Percentiles rank a stretch among this genome's conserved stretches.
Conservation (phyloP, 2,797 vertebrate genomes). For the Typhlichthys eigenmanni region DNA sequence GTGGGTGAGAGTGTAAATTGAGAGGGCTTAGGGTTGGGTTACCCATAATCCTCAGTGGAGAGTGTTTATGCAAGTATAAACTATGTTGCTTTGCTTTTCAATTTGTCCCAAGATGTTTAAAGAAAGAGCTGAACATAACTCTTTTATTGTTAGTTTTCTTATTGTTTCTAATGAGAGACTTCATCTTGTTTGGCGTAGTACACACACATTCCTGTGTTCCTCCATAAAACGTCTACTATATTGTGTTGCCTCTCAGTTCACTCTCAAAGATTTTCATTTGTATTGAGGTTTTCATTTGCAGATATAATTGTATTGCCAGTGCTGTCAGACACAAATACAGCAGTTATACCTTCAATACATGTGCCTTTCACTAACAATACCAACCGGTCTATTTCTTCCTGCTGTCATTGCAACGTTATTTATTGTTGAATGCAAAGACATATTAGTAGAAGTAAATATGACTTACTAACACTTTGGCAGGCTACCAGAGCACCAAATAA, state of each 20-base stretch:
- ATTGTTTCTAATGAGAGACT: conserved; percentile 27
- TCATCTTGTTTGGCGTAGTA: conserved; percentile 1
- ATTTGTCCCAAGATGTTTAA: conserved; percentile 39
- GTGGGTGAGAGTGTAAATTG: neutral
- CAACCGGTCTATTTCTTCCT: no score
- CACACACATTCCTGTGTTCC: conserved; percentile 19
- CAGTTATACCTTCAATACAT: conserved; percentile 21
- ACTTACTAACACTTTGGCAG: no score
- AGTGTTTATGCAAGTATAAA: conserved; percentile 9
- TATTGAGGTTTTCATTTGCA: conserved; percentile 28
- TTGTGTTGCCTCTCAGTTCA: neutral
- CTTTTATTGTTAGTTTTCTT: conserved; percentile 28
- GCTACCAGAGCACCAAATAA: no score
- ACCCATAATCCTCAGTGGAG: neutral
- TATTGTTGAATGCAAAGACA: neutral
- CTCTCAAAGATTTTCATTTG: conserved; percentile 17
- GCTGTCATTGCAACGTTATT: neutral
- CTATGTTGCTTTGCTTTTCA: conserved; percentile 15
- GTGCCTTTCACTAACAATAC: neutral
- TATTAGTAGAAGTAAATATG: no score
- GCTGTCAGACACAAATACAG: conserved; percentile 29
- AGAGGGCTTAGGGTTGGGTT: neutral
- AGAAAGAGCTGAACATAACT: conserved; percentile 23
- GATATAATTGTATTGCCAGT: conserved; percentile 14
- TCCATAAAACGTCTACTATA: conserved; percentile 12